phyloP scores from a whole-genome alignment of 1,140 invertebrate genomes.

The Belonocnema kinseyi region DNA sequence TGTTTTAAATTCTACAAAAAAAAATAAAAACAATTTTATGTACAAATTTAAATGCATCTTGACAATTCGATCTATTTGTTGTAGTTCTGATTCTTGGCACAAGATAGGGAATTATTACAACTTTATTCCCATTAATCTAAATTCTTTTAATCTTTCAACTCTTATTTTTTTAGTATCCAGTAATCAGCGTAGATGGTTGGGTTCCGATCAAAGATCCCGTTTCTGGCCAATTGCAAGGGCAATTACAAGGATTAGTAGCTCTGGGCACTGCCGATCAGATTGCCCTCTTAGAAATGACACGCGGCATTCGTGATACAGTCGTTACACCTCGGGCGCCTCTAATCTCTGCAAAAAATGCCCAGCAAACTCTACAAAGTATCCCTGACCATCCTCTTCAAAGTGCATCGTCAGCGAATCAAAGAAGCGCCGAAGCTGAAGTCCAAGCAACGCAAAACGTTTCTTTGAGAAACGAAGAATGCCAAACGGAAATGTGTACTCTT shows the following conservation, averaged over 20 bases:
- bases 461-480: conserved; percentile 62
- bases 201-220: conserved; percentile 74
- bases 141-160: conserved; percentile 8
- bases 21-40: no score
- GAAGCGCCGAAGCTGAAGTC: conserved; percentile 4
- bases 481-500: conserved; percentile 66
- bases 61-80: no score
- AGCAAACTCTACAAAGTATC: background rate
- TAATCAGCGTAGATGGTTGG: conserved; percentile 79
- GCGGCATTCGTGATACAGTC: conserved; percentile 71
- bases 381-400: background rate
- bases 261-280: conserved; percentile 80
- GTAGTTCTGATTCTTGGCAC: no score
- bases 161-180: conserved; percentile 73
- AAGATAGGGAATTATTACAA: no score
- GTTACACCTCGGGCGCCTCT: conserved; percentile 42
- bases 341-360: background rate
- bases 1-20: no score
- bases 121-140: conserved; percentile 29
- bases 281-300: conserved; percentile 74
- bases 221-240: conserved; percentile 70
- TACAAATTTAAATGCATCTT: no score
- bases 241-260: conserved; percentile 77
- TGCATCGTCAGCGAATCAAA: background rate
- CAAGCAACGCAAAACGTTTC: background rate